Conservation (phyloP, 2,888 invertebrate species). For the Dysmachus trigonus region DNA sequence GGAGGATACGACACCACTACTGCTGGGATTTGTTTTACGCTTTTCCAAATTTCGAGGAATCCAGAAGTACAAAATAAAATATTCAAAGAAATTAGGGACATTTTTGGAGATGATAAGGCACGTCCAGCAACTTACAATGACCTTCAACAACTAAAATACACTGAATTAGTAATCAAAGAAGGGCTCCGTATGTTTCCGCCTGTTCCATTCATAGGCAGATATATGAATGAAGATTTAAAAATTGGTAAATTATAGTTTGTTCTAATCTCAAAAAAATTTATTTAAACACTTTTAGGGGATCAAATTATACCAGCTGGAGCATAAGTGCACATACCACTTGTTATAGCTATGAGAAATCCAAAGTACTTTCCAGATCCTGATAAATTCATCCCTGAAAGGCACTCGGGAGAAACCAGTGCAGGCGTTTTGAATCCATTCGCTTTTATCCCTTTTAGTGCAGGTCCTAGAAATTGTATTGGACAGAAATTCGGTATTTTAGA, state of each 20-base stretch:
- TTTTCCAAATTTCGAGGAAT: slow-evolving; percentile 61
- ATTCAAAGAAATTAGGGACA: slow-evolving; percentile 58
- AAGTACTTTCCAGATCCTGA: slow-evolving; percentile 56
- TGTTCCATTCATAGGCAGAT: slow-evolving; percentile 44
- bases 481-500: slow-evolving; percentile 61
- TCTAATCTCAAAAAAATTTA: not conserved
- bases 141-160: slow-evolving; percentile 33
- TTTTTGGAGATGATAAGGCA: slow-evolving; percentile 53
- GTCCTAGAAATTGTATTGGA: slow-evolving; percentile 61
- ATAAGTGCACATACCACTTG: not conserved
- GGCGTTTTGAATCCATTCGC: slow-evolving; percentile 52
- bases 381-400: slow-evolving; percentile 60
- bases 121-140: not conserved
- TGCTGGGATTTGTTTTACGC: slow-evolving; percentile 60
- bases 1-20: slow-evolving; percentile 65
- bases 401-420: slow-evolving; percentile 63
- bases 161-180: slow-evolving; percentile 47
- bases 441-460: slow-evolving; percentile 62
- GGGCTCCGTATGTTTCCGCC: slow-evolving; percentile 43
- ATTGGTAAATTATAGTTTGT: not conserved
- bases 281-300: slow-evolving; percentile 52
- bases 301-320: slow-evolving; percentile 56
- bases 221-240: slow-evolving; percentile 6
- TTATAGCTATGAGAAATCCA: slow-evolving; percentile 56
- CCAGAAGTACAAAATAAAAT: slow-evolving; percentile 61